Conservation (phyloP, 2,888 invertebrate genomes). For the Dynastes hyllus region DNA sequence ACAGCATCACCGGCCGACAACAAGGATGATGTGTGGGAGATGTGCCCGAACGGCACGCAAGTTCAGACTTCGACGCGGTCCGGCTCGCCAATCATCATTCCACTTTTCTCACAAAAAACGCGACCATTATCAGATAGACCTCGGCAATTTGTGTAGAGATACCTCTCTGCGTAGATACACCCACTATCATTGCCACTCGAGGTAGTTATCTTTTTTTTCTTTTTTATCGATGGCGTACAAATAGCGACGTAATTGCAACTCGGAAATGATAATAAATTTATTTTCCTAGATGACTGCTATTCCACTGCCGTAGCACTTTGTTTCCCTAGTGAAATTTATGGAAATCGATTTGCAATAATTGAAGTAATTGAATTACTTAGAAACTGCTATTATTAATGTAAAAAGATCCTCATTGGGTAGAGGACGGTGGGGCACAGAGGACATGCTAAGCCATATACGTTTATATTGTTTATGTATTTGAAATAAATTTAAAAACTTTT, state of each 20-base stretch:
- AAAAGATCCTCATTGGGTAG: neutral
- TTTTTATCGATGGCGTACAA: neutral
- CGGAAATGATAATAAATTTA: conserved; percentile 31
- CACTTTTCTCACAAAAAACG: conserved; percentile 60
- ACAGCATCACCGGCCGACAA: conserved; percentile 53
- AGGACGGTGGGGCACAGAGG: no score
- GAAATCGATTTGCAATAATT: conserved; percentile 17
- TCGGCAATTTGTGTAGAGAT: conserved; percentile 15
- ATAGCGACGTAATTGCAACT: conserved; percentile 31
- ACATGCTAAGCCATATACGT: no score
- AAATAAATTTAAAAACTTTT: no score
- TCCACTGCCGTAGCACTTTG: neutral
- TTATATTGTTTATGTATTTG: no score
- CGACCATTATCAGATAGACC: conserved; percentile 40
- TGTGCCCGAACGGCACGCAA: conserved; percentile 61
- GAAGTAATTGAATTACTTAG: neutral
- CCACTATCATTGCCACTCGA: conserved; percentile 52
- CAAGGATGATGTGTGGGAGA: conserved; percentile 61
- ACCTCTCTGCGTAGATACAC: conserved; percentile 49
- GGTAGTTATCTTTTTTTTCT: neutral
- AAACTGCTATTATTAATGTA: no score
- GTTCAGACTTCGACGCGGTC: conserved; percentile 7
- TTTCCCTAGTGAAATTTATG: neutral
- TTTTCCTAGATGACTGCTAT: conserved; percentile 30
- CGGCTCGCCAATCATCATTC: conserved; percentile 60